Evolutionary conservation across 1,140 invertebrate genomes (phyloP).

Genomic region (Drosophila tsacasi): DNA sequence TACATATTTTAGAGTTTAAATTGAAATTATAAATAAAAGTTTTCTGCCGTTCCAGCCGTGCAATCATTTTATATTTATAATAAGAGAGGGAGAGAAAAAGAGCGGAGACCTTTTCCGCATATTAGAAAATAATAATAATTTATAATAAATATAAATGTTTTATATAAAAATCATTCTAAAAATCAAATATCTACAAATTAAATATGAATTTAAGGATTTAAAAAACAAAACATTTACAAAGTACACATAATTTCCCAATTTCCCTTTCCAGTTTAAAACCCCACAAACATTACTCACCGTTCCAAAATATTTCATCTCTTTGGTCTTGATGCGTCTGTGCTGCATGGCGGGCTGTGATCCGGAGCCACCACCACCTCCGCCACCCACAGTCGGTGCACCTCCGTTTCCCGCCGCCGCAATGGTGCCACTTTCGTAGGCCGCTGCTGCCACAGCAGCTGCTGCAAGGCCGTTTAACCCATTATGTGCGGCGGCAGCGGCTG

Average conservation of each 20-base stretch:
- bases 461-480: slow-evolving; percentile 75
- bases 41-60: too few species aligned
- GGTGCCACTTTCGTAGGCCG: slow-evolving; percentile 68
- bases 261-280: neutral
- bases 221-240: too few species aligned
- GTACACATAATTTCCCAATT: neutral
- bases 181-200: too few species aligned
- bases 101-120: too few species aligned
- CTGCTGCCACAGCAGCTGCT: slow-evolving; percentile 66
- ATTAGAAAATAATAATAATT: too few species aligned
- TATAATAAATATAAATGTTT: too few species aligned
- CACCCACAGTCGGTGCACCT: slow-evolving; percentile 44
- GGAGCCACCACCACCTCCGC: slow-evolving; percentile 45
- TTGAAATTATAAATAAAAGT: too few species aligned
- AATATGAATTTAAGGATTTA: too few species aligned
- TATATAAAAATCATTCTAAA: too few species aligned
- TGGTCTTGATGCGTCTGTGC: slow-evolving; percentile 80
- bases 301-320: slow-evolving; percentile 85
- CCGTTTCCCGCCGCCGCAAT: slow-evolving; percentile 68
- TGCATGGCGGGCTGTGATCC: slow-evolving; percentile 65
- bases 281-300: slow-evolving; percentile 64
- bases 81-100: too few species aligned
- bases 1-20: too few species aligned
- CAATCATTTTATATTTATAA: too few species aligned
- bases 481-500: slow-evolving; percentile 40